A percentile compares a stretch with the other conserved stretches of the same genome.
Evolutionary conservation across 2,113 vertebrate species (phyloP).

Genomic region (Brachyhypopomus gauderio): DNA sequence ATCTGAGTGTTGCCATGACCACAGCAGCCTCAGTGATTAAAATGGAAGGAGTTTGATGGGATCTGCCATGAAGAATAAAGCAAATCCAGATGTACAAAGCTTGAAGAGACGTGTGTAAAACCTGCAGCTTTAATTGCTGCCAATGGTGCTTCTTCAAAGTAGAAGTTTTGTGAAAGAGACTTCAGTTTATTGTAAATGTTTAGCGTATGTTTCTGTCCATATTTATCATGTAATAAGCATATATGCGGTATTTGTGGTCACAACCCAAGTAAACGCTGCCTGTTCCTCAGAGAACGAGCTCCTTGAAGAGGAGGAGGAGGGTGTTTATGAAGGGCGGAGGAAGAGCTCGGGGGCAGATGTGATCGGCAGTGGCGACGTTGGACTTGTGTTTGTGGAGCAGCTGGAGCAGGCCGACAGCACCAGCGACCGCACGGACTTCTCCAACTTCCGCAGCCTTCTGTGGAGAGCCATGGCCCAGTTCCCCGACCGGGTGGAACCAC

Average conservation of each 20-base stretch:
- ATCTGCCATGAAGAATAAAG: no score
- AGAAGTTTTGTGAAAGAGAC: no score
- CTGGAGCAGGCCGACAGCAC: slow-evolving; percentile 69
- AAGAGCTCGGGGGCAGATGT: slow-evolving; percentile 68
- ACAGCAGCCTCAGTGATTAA: no score
- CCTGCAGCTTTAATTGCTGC: no score
- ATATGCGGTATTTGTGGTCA: neutral
- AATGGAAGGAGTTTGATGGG: no score
- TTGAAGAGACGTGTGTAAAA: no score
- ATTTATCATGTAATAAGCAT: no score
- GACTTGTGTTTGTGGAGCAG: slow-evolving; percentile 79
- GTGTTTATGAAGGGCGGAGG: slow-evolving; percentile 4
- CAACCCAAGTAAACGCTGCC: neutral
- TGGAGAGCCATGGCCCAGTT: slow-evolving; percentile 89
- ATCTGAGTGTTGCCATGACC: no score
- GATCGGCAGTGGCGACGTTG: slow-evolving; percentile 72
- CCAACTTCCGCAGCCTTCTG: slow-evolving; percentile 89
- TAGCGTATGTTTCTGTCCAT: no score
- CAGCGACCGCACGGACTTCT: slow-evolving; percentile 83
- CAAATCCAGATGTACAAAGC: no score
- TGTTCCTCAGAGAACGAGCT: slow-evolving; percentile 83
- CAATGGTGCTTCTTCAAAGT: no score
- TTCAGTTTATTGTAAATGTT: no score
- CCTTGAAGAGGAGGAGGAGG: slow-evolving; percentile 57
- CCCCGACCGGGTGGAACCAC: slow-evolving; percentile 88